Evolutionary conservation across 2,113 vertebrate species (phyloP), one percentile per base, ranked within the genome.

Genomic region (Coturnix japonica): DNA sequence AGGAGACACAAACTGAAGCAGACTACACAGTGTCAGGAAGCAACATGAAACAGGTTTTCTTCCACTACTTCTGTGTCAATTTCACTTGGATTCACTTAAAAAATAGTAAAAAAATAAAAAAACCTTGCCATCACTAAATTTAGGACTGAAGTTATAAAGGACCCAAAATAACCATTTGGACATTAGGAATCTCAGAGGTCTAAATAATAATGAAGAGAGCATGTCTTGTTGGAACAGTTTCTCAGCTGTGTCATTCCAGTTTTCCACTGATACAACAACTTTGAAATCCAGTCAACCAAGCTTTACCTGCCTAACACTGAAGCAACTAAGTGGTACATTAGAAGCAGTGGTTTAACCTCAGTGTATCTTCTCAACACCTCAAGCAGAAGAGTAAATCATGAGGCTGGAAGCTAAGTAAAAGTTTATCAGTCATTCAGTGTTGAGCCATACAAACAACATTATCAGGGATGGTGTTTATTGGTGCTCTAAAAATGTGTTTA

Each of bases 401-500:
- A 82, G 43, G 35, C 43, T 60, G 33, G 51, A 94, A 78, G 47
- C 53, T 53, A 94, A 91, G 83, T 51, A 74, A 83, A 78, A 86
- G 4, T 12, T 83, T 87, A 81, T 37, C 22, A 79, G 43, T 90
- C 81, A 85, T 59, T 81, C 33, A 51, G 15, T 53, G 66, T 44
- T 54, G 44, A 89, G 74, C 74, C 49, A 89, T 25, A 22, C 81
- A 93, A 91, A 89, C 70, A 94, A 57, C 59, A 59, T 79, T 87
- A 88, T 41, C 7, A 18, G 33, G 73, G 26, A 46, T 90, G 31
- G 70, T 81, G 81, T 91, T 94, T 93, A 94, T 76, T 89, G 54
- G 77, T 73, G 33, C 67, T 95, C 70, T 84, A 93, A 94, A 93
- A 93, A 90, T 35, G 74, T 33, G 4, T 81, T 94, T 90, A 94